Evolutionary conservation across 2,113 vertebrate species (phyloP).

Genomic region (Silurus meridionalis): DNA sequence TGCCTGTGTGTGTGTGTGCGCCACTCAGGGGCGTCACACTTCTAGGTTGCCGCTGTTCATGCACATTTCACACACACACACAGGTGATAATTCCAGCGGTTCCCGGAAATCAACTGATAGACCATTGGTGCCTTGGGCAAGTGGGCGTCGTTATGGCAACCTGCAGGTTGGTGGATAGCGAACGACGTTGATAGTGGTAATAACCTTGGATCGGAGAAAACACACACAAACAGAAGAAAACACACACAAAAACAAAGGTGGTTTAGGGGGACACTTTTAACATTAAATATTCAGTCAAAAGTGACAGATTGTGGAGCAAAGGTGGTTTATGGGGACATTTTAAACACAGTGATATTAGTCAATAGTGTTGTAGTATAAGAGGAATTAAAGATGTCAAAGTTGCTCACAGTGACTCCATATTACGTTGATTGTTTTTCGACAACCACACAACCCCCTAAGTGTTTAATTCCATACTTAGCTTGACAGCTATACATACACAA

Average conservation of each 20-base stretch:
- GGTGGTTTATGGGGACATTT: too few species aligned
- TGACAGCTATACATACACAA: neutral
- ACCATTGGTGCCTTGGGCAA: slow-evolving; percentile 66
- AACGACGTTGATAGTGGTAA: slow-evolving; percentile 62
- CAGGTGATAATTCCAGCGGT: slow-evolving; percentile 13
- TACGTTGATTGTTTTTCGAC: neutral
- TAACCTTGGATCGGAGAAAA: slow-evolving; percentile 65
- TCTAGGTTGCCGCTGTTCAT: neutral
- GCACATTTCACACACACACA: neutral
- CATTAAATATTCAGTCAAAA: neutral
- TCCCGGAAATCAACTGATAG: slow-evolving; percentile 48
- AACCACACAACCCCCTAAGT: neutral
- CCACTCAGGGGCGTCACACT: neutral
- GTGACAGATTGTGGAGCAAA: neutral
- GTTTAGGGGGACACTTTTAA: neutral
- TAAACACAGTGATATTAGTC: too few species aligned
- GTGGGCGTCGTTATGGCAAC: slow-evolving; percentile 55
- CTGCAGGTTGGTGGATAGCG: slow-evolving; percentile 51
- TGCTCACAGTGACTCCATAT: neutral
- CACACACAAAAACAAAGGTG: neutral
- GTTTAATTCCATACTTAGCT: neutral
- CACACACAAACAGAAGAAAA: slow-evolving; percentile 13
- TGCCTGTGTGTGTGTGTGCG: neutral
- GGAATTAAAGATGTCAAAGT: neutral
- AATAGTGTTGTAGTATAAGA: neutral